Evolutionary conservation across 2,888 invertebrate genomes (phyloP).

Genomic region (Carabus problematicus): DNA sequence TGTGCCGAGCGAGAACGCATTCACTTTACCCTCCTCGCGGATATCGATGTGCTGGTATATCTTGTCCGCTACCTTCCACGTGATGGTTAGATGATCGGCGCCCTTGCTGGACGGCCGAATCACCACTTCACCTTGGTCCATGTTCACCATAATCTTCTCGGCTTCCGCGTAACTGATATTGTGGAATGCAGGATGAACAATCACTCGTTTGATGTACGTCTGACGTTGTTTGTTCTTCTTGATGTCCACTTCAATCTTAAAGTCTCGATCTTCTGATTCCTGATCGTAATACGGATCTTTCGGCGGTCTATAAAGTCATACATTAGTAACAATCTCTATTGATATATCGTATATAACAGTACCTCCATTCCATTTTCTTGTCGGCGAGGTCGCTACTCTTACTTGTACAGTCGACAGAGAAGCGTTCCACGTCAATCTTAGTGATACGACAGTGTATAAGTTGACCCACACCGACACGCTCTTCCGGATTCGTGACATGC

Average conservation of each 20-base stretch:
- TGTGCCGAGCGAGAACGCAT: slow-evolving; percentile 92
- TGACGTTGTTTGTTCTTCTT: slow-evolving; percentile 84
- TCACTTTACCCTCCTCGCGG: slow-evolving; percentile 94
- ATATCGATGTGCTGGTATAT: slow-evolving; percentile 97
- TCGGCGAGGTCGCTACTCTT: slow-evolving; percentile 92
- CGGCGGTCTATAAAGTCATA: too few relatives aligned
- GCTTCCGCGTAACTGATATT: slow-evolving; percentile 95
- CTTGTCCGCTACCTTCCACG: slow-evolving; percentile 96
- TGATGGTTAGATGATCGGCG: slow-evolving; percentile 93
- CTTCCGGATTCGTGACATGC: slow-evolving; percentile 91
- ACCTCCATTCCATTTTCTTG: slow-evolving; percentile 90
- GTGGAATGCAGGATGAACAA: slow-evolving; percentile 96
- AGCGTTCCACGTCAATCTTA: slow-evolving; percentile 96
- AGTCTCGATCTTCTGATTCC: slow-evolving; percentile 81
- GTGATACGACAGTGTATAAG: slow-evolving; percentile 86
- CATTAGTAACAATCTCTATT: too few relatives aligned
- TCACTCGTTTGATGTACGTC: slow-evolving; percentile 93
- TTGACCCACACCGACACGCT: slow-evolving; percentile 85
- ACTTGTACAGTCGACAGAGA: slow-evolving; percentile 91
- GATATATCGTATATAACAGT: too few relatives aligned
- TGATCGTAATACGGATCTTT: slow-evolving; percentile 92
- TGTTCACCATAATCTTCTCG: slow-evolving; percentile 85
- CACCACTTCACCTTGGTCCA: slow-evolving; percentile 97
- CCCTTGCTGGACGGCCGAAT: slow-evolving; percentile 97
- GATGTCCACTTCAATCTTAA: slow-evolving; percentile 77